These are phyloP conservation scores for Neomorphus geoffroyi DNA, from an alignment of 2,797 vertebrate genomes.

Conservation along the genomic window DNA sequence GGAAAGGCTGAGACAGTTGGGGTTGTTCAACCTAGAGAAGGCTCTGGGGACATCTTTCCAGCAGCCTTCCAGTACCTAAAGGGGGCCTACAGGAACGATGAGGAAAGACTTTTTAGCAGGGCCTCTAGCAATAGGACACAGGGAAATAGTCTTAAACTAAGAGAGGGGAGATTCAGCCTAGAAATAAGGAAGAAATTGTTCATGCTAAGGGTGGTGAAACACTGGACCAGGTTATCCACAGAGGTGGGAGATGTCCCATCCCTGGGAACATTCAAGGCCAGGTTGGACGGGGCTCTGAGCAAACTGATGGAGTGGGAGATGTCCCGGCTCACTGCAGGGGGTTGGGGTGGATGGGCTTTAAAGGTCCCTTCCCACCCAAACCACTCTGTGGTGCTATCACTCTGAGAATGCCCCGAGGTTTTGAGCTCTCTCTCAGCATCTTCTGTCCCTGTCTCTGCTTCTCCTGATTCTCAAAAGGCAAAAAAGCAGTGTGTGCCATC, in stretches of 20 bases:
- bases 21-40: background rate
- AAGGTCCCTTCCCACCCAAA: background rate
- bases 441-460: background rate
- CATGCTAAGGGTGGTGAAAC: background rate
- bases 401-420: background rate
- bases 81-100: background rate
- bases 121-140: fast-evolving
- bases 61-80: fast-evolving
- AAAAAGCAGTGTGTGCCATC: background rate
- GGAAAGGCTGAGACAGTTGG: background rate
- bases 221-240: background rate
- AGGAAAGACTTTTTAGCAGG: background rate
- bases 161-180: fast-evolving
- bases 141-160: background rate
- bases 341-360: background rate
- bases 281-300: fast-evolving
- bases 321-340: background rate
- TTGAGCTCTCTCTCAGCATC: background rate
- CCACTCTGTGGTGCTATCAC: background rate
- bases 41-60: background rate
- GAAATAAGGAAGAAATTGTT: background rate
- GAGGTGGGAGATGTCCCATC: background rate
- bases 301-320: fast-evolving
- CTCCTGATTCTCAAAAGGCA: background rate
- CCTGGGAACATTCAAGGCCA: background rate